These are phyloP conservation scores for Drosophila sp. DNA, from an alignment of 1,140 invertebrate genomes.

Conservation along the genomic window DNA sequence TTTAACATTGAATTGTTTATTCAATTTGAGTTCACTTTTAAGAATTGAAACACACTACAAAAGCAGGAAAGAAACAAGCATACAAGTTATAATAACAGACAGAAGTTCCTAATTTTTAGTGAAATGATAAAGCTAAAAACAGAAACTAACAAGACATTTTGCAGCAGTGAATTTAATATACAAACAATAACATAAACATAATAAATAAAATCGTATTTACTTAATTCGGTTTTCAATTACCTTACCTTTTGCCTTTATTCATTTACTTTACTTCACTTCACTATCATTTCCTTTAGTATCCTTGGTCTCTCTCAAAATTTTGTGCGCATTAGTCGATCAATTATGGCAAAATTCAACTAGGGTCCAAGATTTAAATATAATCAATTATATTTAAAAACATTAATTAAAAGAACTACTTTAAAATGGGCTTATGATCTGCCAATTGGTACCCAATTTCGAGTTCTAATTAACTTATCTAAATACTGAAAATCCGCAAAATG, in stretches of 20 bases:
- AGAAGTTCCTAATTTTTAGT: constrained; percentile 83
- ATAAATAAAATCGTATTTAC: constrained; percentile 22
- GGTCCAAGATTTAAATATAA: constrained; percentile 79
- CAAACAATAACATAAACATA: constrained; percentile 37
- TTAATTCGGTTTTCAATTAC: constrained; percentile 39
- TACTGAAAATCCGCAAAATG: constrained; percentile 12
- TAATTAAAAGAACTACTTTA: constrained; percentile 47
- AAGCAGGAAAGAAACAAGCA: constrained; percentile 24
- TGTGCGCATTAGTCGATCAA: constrained; percentile 62
- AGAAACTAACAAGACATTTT: constrained; percentile 52
- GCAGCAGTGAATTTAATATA: constrained; percentile 73
- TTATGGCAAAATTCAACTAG: constrained; percentile 80
- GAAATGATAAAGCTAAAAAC: constrained; percentile 58
- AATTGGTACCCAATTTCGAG: constrained; percentile 59
- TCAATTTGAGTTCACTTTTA: constrained; percentile 51
- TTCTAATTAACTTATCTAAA: constrained; percentile 33
- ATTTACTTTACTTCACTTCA: constrained; percentile 22
- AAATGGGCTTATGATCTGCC: constrained; percentile 29
- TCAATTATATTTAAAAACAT: constrained; percentile 59
- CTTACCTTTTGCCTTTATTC: constrained; percentile 51
- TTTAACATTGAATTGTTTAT: constrained; percentile 49
- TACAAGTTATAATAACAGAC: constrained; percentile 55
- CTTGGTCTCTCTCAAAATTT: constrained; percentile 60
- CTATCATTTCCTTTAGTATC: constrained; percentile 25
- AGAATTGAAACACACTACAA: constrained; percentile 41